These are phyloP conservation scores for Hesperophylax magnus DNA, from an alignment of 1,140 invertebrate genomes.

Conservation along the genomic window DNA sequence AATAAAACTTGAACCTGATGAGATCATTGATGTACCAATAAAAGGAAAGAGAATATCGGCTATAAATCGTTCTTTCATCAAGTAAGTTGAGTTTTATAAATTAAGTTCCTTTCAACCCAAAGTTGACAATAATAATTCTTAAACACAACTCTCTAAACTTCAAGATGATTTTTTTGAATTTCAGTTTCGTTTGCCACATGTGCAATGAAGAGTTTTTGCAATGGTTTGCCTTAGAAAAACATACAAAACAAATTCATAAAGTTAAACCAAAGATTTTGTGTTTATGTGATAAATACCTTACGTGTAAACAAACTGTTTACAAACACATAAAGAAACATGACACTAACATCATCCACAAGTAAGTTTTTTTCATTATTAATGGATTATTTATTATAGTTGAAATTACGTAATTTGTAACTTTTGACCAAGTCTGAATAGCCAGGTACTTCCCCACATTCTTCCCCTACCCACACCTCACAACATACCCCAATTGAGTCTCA, in stretches of 20 bases:
- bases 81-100: background rate
- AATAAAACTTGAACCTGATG: too few species aligned
- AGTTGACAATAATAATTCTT: too few species aligned
- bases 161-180: background rate
- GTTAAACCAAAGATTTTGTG: slow-evolving; percentile 12
- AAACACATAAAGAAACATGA: slow-evolving; percentile 16
- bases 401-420: too few species aligned
- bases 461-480: too few species aligned
- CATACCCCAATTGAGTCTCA: too few species aligned
- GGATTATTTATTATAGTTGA: too few species aligned
- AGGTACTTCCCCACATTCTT: too few species aligned
- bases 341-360: background rate
- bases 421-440: too few species aligned
- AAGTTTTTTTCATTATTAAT: background rate
- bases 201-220: slow-evolving; percentile 6
- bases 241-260: background rate
- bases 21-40: too few species aligned
- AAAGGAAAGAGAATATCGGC: background rate
- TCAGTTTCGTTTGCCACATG: slow-evolving; percentile 8
- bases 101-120: background rate
- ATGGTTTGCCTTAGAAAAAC: slow-evolving; percentile 11
- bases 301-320: background rate
- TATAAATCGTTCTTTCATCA: background rate
- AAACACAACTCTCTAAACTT: too few species aligned
- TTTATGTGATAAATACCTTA: slow-evolving; percentile 12